Evolutionary conservation across 2,113 vertebrate genomes (phyloP), one percentile per base, ranked within the genome.

Genomic region (Solea solea): DNA sequence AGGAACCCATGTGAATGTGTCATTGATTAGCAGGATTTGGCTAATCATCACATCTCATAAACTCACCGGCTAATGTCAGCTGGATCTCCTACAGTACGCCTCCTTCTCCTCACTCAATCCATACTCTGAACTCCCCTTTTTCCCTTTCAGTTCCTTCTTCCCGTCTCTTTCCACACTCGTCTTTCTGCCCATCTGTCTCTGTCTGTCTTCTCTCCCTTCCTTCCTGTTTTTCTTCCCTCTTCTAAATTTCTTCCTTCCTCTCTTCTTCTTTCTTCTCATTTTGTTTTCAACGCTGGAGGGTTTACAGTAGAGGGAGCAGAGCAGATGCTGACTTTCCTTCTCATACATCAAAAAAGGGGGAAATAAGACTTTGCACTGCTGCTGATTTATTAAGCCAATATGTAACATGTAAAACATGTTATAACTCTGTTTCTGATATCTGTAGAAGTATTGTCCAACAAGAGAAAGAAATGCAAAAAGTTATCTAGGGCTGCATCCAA

Each of bases 21-120:
- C 92, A 93, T 93, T 94, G 93, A 94, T 93, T 93, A 93, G 91
- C 90, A 88, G 85, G 89, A 89, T 93, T 96, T 94, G 84, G 88
- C 91, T 94, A 93, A 92, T 93, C 90, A 93, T 90, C 92, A 91
- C 88, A 85, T 91, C 91, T 93, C 90, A 92, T 93, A 86, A 91
- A 90, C 88, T 91, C 89, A 82, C 82, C 89, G 72, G 83, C 88
- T 81, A 87, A 87, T 90, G 91, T 93, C 92, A 93, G 92, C 93
- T 93, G 92, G 90, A 89, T 83, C 87, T 90, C 84, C 78, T 87
- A 87, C 82, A 89, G 71, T 81, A 85, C 83, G 81, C 89, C 78
- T 85, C 83, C 79, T 86, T 80, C 80, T 78, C 79, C 72, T 74
- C 51, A 55, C 80, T 86, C 81, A 67, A 66, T 80, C 84, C 59